Evolutionary conservation across 2,888 invertebrate species (phyloP).

Genomic region (Argyra leucocephala): DNA sequence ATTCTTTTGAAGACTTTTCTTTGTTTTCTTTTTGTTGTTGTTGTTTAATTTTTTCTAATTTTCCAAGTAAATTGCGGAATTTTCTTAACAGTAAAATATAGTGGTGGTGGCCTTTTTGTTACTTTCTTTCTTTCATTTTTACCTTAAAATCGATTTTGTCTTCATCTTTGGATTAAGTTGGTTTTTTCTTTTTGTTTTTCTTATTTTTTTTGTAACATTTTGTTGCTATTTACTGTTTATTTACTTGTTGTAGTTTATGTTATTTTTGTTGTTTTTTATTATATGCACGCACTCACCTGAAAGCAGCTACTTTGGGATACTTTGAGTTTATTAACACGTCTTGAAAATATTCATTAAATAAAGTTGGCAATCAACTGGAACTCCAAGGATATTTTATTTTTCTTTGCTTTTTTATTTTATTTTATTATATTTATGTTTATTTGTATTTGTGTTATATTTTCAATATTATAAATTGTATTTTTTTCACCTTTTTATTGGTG

Average conservation of each 20-base stretch:
- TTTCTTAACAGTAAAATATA: too few species aligned
- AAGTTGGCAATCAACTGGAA: neutral
- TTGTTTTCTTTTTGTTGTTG: too few species aligned
- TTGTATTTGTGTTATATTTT: neutral
- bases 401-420: neutral
- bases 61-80: too few species aligned
- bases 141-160: neutral
- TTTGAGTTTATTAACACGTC: neutral
- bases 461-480: neutral
- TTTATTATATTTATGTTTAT: neutral
- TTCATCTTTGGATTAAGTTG: neutral
- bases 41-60: too few species aligned
- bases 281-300: constrained; percentile 1
- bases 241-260: neutral
- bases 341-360: constrained; percentile 1
- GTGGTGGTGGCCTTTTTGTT: neutral
- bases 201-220: neutral
- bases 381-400: neutral
- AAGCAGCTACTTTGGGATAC: constrained; percentile 3
- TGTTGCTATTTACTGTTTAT: neutral
- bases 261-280: neutral
- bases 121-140: neutral
- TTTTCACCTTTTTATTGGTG: neutral
- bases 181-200: neutral
- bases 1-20: too few species aligned